Conservation (phyloP, 2,888 invertebrate genomes). For the Neocrepidodera transversa region DNA sequence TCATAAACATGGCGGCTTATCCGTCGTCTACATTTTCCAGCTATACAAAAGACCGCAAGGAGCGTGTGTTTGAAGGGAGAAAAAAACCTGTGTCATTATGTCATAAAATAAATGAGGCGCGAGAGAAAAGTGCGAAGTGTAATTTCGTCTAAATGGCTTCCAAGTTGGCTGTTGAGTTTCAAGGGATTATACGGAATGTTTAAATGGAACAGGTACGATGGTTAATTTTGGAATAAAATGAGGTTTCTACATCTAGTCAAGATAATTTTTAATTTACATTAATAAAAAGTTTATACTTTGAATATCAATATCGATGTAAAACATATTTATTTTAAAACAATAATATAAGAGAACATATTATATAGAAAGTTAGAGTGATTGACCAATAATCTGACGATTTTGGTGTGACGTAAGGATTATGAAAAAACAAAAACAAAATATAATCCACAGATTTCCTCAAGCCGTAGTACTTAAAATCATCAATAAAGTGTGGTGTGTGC, state of each 20-base stretch:
- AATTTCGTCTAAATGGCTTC: constrained; percentile 37
- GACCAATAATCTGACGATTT: too few species aligned
- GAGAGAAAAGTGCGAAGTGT: constrained; percentile 38
- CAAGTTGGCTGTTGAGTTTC: constrained; percentile 23
- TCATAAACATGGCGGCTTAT: constrained; percentile 43
- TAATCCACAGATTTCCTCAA: too few species aligned
- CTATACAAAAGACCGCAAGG: constrained; percentile 30
- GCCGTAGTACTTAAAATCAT: too few species aligned
- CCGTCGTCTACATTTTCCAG: constrained; percentile 40
- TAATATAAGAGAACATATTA: too few species aligned
- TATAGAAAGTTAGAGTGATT: too few species aligned
- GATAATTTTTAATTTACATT: constrained; percentile 11
- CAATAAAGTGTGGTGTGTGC: too few species aligned
- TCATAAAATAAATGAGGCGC: constrained; percentile 43
- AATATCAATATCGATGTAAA: too few species aligned
- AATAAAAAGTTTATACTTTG: too few species aligned
- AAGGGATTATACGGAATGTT: constrained; percentile 31
- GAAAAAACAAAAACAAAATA: too few species aligned
- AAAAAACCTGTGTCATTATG: constrained; percentile 42
- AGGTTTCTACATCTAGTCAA: not conserved
- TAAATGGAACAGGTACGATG: constrained; percentile 16
- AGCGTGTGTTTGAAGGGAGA: constrained; percentile 33
- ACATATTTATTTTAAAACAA: too few species aligned
- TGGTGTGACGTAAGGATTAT: too few species aligned
- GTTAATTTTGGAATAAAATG: constrained; percentile 16